These are phyloP conservation scores for Colossoma macropomum DNA, from an alignment of 2,113 vertebrate species.

Conservation along the genomic window DNA sequence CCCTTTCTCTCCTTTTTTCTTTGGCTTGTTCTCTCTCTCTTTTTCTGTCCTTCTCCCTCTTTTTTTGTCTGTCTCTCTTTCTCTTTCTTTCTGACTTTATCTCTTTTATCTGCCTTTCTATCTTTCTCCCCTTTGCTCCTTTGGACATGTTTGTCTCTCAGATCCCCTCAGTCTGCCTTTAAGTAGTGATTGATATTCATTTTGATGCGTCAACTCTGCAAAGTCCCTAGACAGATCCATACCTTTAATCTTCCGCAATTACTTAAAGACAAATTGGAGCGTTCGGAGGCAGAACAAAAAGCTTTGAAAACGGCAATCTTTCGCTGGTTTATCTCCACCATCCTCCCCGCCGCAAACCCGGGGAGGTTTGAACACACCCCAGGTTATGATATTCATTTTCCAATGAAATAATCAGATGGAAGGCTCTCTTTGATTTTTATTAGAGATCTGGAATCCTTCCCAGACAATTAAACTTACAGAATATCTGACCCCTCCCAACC, in stretches of 20 bases:
- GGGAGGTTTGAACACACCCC: slow-evolving; percentile 26
- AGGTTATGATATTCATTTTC: slow-evolving; percentile 6
- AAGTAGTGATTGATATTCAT: slow-evolving; percentile 59
- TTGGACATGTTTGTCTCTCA: slow-evolving; percentile 2
- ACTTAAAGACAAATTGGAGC: slow-evolving; percentile 37
- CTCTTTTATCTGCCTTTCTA: background rate
- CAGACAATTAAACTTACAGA: slow-evolving; percentile 5
- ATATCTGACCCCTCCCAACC: background rate
- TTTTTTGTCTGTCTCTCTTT: background rate
- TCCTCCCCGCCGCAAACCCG: background rate
- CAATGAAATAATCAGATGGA: slow-evolving; percentile 21
- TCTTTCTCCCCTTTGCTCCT: slow-evolving; percentile 43
- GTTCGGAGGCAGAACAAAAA: slow-evolving; percentile 10
- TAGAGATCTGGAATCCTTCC: background rate
- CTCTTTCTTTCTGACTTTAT: background rate
- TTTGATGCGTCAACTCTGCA: slow-evolving; percentile 56
- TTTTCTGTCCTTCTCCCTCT: background rate
- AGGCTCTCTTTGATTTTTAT: slow-evolving; percentile 1
- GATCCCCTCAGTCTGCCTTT: slow-evolving; percentile 22
- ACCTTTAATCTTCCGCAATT: slow-evolving; percentile 49
- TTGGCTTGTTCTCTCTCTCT: background rate
- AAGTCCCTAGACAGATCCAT: slow-evolving; percentile 41
- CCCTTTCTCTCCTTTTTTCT: background rate
- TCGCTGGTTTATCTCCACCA: background rate
- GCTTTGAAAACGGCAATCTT: background rate